A percentile compares a stretch with the other conserved stretches of the same genome.
These are phyloP conservation scores for Slavum lentiscoides DNA, from an alignment of 2,888 invertebrate species.

Conservation along the genomic window DNA sequence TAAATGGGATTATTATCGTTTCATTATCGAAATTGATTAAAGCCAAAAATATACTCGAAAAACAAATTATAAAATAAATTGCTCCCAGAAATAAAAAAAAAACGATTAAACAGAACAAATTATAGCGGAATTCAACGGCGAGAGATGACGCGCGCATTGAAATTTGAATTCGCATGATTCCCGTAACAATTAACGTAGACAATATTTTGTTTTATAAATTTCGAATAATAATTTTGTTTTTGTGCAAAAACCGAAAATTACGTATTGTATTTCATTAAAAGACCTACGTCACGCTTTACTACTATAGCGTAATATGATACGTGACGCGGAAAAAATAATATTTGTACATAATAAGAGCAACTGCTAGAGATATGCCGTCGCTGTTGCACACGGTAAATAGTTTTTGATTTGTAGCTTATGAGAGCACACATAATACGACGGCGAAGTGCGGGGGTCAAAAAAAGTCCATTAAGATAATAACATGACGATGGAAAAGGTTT, in stretches of 20 bases:
- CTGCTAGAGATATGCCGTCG: neutral
- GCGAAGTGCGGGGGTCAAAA: constrained; percentile 2
- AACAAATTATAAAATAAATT: too few species aligned
- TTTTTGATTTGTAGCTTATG: constrained; percentile 38
- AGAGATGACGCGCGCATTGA: too few species aligned
- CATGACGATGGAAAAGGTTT: constrained; percentile 47
- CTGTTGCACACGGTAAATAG: constrained; percentile 2
- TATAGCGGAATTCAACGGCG: too few species aligned
- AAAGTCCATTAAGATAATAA: constrained; percentile 47
- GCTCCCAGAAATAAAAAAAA: too few species aligned
- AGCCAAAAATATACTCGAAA: too few species aligned
- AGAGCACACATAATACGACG: neutral
- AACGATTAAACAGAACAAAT: too few species aligned
- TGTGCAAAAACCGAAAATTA: neutral
- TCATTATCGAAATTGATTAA: too few species aligned
- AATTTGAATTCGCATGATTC: too few species aligned
- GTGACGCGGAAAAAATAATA: neutral
- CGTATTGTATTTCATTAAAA: neutral
- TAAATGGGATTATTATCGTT: too few species aligned
- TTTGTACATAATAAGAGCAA: neutral
- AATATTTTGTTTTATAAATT: neutral
- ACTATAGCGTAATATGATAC: too few species aligned
- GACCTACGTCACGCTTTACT: too few species aligned
- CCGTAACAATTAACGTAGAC: neutral
- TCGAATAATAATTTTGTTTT: neutral